Conservation (phyloP, 2,113 vertebrate genomes). For the Capra hircus region DNA sequence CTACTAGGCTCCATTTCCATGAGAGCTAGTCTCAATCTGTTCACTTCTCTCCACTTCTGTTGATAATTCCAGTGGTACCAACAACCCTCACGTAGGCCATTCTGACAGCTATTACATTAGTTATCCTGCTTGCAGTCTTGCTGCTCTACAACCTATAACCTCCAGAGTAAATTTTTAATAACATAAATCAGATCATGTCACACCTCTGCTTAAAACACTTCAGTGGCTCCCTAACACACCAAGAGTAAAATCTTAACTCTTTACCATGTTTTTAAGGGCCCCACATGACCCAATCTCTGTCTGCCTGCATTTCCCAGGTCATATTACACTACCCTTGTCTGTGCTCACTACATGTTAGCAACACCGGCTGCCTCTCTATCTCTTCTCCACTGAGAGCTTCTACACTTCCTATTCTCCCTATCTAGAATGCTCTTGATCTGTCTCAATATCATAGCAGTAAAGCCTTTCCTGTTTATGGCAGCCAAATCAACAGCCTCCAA, state of each 20-base stretch:
- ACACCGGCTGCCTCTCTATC: not conserved
- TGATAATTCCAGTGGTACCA: not conserved
- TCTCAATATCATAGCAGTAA: not conserved
- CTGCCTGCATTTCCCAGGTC: not conserved
- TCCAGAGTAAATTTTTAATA: not conserved
- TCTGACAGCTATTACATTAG: not conserved
- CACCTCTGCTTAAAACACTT: not conserved
- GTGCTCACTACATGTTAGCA: not conserved
- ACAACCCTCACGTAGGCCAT: not conserved
- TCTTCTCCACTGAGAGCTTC: not conserved
- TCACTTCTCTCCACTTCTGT: not conserved
- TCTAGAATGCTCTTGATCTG: not conserved
- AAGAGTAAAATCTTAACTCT: not conserved
- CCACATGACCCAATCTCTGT: not conserved
- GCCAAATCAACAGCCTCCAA: not conserved
- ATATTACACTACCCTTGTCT: not conserved
- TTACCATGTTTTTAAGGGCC: not conserved
- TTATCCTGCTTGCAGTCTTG: not conserved
- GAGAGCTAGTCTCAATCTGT: not conserved
- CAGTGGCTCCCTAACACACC: not conserved
- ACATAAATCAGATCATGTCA: not conserved
- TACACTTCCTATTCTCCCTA: not conserved
- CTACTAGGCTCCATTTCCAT: not conserved
- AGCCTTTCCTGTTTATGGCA: not conserved
- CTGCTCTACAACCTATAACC: not conserved